A percentile compares a stretch with the other conserved stretches of the same genome.
These are phyloP conservation scores for Holotrichia oblita DNA, from an alignment of 1,140 invertebrate species.

Conservation along the genomic window DNA sequence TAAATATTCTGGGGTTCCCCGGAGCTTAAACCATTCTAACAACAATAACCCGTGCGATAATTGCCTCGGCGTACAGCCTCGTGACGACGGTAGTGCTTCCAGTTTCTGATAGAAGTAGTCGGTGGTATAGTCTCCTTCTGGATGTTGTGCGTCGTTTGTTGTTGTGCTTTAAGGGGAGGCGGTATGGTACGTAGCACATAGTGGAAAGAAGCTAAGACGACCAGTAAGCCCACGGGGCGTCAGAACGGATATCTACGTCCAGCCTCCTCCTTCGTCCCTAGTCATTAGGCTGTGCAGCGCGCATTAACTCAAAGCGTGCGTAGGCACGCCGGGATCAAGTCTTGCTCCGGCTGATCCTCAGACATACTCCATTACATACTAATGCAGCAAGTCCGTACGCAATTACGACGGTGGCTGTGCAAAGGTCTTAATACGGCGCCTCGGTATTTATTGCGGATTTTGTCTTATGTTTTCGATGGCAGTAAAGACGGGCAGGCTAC, in stretches of 20 bases:
- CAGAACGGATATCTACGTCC: constrained; percentile 44
- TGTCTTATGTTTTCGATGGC: constrained; percentile 30
- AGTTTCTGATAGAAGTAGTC: constrained; percentile 34
- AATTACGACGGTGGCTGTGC: constrained; percentile 41
- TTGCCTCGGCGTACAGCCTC: constrained; percentile 45
- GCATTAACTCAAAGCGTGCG: constrained; percentile 59
- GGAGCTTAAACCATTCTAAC: constrained; percentile 52
- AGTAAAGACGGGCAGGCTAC: not conserved
- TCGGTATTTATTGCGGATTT: constrained; percentile 35
- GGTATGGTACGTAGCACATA: not conserved
- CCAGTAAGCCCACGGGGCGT: constrained; percentile 49
- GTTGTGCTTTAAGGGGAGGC: constrained; percentile 14
- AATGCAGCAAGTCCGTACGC: constrained; percentile 51
- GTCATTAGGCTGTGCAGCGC: constrained; percentile 57
- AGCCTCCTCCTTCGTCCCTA: constrained; percentile 51
- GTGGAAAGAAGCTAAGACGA: constrained; percentile 48
- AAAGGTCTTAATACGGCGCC: constrained; percentile 34
- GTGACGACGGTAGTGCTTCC: constrained; percentile 16
- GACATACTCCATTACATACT: constrained; percentile 59
- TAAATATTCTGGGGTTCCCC: constrained; percentile 53
- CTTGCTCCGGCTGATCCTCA: constrained; percentile 55
- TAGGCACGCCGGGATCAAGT: constrained; percentile 55
- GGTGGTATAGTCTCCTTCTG: not conserved
- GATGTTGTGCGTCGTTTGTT: not conserved
- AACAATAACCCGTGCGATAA: constrained; percentile 59